Percentiles rank a stretch among this genome's conserved stretches.
Evolutionary conservation across 2,797 vertebrate species (phyloP).

Genomic region (Zenarchopterus dispar): DNA sequence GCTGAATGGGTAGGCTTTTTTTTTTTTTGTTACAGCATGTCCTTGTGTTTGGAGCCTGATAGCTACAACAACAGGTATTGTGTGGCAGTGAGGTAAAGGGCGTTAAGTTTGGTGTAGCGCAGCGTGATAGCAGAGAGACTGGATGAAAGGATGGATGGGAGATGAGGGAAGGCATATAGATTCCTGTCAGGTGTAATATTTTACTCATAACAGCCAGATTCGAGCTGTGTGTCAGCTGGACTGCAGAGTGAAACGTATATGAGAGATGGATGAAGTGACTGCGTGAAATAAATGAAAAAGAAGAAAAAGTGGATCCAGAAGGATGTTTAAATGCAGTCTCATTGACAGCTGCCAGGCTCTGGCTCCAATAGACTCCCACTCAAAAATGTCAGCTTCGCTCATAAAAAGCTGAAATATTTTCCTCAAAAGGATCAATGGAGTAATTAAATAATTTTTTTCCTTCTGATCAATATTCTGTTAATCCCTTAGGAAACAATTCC

Average conservation of each 20-base stretch:
- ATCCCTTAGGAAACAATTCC: too few species aligned
- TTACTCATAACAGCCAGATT: conserved; percentile 14
- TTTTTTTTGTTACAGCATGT: conserved; percentile 34
- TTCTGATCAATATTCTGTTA: too few species aligned
- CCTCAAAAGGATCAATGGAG: too few species aligned
- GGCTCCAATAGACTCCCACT: too few species aligned
- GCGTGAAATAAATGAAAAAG: too few species aligned
- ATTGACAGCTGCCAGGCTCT: too few species aligned
- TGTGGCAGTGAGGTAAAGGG: conserved; percentile 35
- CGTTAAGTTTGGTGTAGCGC: conserved; percentile 12
- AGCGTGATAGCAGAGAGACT: conserved; percentile 13
- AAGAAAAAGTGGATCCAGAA: too few species aligned
- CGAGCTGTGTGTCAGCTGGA: not conserved
- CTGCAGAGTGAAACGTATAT: not conserved
- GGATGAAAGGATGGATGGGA: conserved; percentile 2
- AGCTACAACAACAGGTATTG: conserved; percentile 64
- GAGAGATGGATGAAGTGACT: not conserved
- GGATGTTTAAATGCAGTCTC: too few species aligned
- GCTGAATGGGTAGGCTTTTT: conserved; percentile 51
- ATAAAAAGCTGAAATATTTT: too few species aligned
- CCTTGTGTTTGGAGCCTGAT: conserved; percentile 64
- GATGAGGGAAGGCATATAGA: not conserved
- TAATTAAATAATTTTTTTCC: too few species aligned
- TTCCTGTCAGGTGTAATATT: conserved; percentile 14
- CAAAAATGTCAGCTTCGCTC: too few species aligned